Evolutionary conservation across 1,140 invertebrate species (phyloP), one percentile per base, ranked within the genome.

Genomic region (Drosophila serrata): DNA sequence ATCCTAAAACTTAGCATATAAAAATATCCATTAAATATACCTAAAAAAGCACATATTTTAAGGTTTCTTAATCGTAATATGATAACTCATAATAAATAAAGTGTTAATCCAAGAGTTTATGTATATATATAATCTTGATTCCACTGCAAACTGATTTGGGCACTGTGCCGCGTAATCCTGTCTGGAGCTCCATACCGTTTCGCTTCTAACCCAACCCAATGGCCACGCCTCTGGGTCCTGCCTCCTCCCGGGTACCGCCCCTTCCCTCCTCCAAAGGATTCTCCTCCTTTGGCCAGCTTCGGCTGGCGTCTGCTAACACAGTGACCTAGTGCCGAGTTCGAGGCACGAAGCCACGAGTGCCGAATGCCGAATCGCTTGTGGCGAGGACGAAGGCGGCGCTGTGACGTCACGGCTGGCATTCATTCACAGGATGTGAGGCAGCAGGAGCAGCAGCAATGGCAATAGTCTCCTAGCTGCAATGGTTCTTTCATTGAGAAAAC

Each of bases 361-460:
- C 60, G 53, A 40, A 12, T 17, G 3, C 37, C 37, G 42, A 46
- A 48, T 61, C 43, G 75, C 39, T 39, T 15, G 11, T 48, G 33
- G 31, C 39, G 45, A 58, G 31, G 45, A 37, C 78, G 74, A 86
- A 74, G 81, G 75, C 82, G 68, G 75, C 39, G 37, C 43, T 56
- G 75, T 92, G 91, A 92, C 91, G 91, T 92, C 91, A 91, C 76
- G 51, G 64, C 73, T 92, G 90, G 82, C 91, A 92, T 92, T 92
- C 91, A 92, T 92, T 92, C 91, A 92, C 91, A 92, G 88, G 88
- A 91, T 91, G 75, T 76, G 65, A 81, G 59, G 67, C 67, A 64
- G 19, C 13, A 49, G 48, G 11, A 46, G 43, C 45, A 27, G 43
- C 43, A 12, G 24, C 4, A 49, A 27, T 27, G 17, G 46, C 67